A percentile compares a stretch with the other conserved stretches of the same genome.
Evolutionary conservation across 2,797 vertebrate genomes (phyloP).

Genomic region (Phrynocephalus forsythii): DNA sequence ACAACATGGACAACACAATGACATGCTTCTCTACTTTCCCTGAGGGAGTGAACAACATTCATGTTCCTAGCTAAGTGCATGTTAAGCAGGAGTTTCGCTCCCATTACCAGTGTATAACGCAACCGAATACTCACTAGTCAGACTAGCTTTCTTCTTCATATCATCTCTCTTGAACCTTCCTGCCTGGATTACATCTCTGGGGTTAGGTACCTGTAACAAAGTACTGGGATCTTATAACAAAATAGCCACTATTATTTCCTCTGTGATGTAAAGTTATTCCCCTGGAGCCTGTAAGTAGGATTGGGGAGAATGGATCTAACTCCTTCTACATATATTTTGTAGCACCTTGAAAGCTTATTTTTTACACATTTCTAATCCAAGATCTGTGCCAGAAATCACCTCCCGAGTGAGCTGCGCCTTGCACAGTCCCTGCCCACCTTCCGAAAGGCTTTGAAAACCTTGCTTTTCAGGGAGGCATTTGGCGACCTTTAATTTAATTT

Average conservation of each 20-base stretch:
- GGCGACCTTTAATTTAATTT: too few species aligned
- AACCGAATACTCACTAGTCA: background rate
- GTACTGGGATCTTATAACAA: background rate
- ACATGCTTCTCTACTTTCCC: background rate
- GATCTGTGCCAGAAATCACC: background rate
- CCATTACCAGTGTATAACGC: background rate
- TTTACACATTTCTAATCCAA: background rate
- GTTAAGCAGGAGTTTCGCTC: slow-evolving; percentile 8
- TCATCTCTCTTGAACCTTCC: slow-evolving; percentile 21
- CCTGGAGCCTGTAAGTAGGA: background rate
- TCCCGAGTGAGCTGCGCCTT: too few species aligned
- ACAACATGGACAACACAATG: slow-evolving; percentile 48
- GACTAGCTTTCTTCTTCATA: slow-evolving; percentile 1
- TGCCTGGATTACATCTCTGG: slow-evolving; percentile 23
- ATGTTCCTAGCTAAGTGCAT: slow-evolving; percentile 29
- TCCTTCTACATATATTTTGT: background rate
- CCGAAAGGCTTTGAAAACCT: too few species aligned
- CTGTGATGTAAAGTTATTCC: background rate
- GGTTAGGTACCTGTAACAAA: background rate
- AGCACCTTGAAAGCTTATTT: background rate
- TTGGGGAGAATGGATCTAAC: background rate
- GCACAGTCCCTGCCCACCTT: too few species aligned
- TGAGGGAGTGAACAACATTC: slow-evolving; percentile 43
- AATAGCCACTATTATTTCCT: background rate
- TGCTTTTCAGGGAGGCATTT: too few species aligned